These are phyloP conservation scores for Pseudomyrmex cubaensis DNA, from an alignment of 1,140 invertebrate species.

Conservation along the genomic window DNA sequence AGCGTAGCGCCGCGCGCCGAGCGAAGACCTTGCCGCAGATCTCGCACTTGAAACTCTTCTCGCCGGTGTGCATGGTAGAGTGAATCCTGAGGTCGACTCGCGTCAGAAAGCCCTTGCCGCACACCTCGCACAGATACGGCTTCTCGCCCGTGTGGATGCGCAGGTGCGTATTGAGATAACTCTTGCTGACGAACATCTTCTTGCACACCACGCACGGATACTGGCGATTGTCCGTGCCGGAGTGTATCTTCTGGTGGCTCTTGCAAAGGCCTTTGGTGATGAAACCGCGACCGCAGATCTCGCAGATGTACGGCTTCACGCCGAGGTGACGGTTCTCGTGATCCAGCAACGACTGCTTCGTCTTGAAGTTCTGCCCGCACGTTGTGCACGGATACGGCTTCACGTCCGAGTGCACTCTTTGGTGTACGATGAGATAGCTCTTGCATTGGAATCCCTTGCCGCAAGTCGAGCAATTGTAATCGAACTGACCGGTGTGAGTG, in stretches of 20 bases:
- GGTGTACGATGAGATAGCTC: slow-evolving; percentile 89
- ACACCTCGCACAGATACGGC: slow-evolving; percentile 89
- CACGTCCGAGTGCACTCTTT: slow-evolving; percentile 88
- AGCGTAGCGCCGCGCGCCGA: slow-evolving; percentile 88
- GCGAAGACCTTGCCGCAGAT: slow-evolving; percentile 90
- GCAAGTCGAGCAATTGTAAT: slow-evolving; percentile 89
- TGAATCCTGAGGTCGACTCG: slow-evolving; percentile 87
- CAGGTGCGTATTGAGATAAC: slow-evolving; percentile 93
- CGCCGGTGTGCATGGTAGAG: slow-evolving; percentile 89
- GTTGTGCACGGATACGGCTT: slow-evolving; percentile 87
- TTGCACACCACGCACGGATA: slow-evolving; percentile 89
- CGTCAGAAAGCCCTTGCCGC: slow-evolving; percentile 89
- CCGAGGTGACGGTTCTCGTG: slow-evolving; percentile 93
- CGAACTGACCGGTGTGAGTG: slow-evolving; percentile 88
- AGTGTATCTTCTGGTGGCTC: slow-evolving; percentile 90
- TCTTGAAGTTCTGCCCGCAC: slow-evolving; percentile 89
- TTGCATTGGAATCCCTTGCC: slow-evolving; percentile 91
- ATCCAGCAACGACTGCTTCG: slow-evolving; percentile 90
- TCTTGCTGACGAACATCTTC: slow-evolving; percentile 90
- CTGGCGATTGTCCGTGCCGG: slow-evolving; percentile 88
- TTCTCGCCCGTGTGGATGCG: slow-evolving; percentile 95
- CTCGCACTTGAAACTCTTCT: slow-evolving; percentile 89
- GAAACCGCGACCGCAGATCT: slow-evolving; percentile 92
- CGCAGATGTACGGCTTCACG: slow-evolving; percentile 92
- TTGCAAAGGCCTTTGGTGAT: slow-evolving; percentile 92